Base-by-base conservation (phyloP, 1,140 invertebrate genomes). In the Drosophila paulistorum region DNA sequence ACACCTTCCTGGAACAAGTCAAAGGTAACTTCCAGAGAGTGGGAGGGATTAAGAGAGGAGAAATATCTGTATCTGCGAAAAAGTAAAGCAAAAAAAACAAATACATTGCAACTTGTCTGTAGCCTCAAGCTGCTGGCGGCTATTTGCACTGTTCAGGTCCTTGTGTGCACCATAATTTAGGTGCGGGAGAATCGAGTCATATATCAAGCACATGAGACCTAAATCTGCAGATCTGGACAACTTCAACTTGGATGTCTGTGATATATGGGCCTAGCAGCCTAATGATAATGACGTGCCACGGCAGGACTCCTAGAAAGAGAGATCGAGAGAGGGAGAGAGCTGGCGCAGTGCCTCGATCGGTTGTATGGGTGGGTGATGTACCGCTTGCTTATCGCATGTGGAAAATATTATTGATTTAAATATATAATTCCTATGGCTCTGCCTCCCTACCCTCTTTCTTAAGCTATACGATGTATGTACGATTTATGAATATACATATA, bases 261-360 rank as follows among this genome's bases (percentile, higher is more conserved):
- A 87, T 87, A 89, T 87, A 87, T 87, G 84, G 67, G 61, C 33
- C 60, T 59, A 68, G 63, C 63, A 66, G 54, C 74, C 80, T 89
- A 87, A 87, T 87, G 85, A 89, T 87, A 90, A 89, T 87, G 84
- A 89, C 77, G 74, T 83, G 80, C 59, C 68, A 65, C 57, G 62
- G 41, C n/a, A 42, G 10, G 23, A n/a, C 30, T 37, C 23, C 55
- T 35, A 20, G 13, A 26, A 48, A 10, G 4, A 33, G 71, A 17
- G 57, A 26, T 48, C 7, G 4, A 33, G 71, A 17, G 57, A 10
- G 55, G 9, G 7, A 14, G 67, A n/a, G 35, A 45, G 35, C 7
- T 10, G 35, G 7, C 9, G 17, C 1, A 7, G 17, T 58, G 55
- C 26, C 14, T 42, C 48, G 61, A 30, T 30, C 17, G 5, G 2